These are phyloP conservation scores for Axinella damicornis DNA, from an alignment of 37 sponge, comb jelly and placozoan genomes.

Conservation along the genomic window DNA sequence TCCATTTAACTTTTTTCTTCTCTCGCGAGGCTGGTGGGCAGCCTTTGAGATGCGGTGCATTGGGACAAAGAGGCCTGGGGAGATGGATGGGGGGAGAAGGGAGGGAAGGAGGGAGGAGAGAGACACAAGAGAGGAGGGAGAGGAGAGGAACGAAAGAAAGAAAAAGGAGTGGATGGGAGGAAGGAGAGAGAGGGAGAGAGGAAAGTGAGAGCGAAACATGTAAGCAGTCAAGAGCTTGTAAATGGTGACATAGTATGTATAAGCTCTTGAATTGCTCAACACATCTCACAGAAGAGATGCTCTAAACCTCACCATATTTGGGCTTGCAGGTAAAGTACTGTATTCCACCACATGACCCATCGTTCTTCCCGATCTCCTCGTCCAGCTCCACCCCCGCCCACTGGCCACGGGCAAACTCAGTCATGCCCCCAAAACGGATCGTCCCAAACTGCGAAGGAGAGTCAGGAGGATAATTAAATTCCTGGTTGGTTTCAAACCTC, in stretches of 20 bases:
- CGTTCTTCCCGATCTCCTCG: constrained; percentile 89
- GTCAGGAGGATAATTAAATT: no score
- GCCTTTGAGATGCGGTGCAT: constrained; percentile 56
- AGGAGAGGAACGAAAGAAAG: not conserved
- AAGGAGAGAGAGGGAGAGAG: no score
- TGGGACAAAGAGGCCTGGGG: constrained; percentile 63
- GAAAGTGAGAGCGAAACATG: no score
- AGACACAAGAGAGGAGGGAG: not conserved
- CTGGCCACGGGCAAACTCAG: constrained; percentile 82
- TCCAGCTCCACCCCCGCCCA: constrained; percentile 96
- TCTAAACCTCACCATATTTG: constrained; percentile 81
- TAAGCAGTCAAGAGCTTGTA: no score
- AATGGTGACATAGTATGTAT: no score
- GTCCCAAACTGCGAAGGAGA: constrained; percentile 48
- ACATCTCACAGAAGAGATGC: no score
- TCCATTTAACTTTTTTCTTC: not conserved
- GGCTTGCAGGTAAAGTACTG: constrained; percentile 93
- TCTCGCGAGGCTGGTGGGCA: not conserved
- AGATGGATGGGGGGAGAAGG: not conserved
- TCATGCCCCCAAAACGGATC: constrained; percentile 77
- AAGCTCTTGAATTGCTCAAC: no score
- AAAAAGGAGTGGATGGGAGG: no score
- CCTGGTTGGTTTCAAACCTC: no score
- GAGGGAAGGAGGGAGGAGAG: not conserved
- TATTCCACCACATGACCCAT: constrained; percentile 90